Evolutionary conservation across 2,797 vertebrate species (phyloP).

Genomic region (Tiaroga cobitis): DNA sequence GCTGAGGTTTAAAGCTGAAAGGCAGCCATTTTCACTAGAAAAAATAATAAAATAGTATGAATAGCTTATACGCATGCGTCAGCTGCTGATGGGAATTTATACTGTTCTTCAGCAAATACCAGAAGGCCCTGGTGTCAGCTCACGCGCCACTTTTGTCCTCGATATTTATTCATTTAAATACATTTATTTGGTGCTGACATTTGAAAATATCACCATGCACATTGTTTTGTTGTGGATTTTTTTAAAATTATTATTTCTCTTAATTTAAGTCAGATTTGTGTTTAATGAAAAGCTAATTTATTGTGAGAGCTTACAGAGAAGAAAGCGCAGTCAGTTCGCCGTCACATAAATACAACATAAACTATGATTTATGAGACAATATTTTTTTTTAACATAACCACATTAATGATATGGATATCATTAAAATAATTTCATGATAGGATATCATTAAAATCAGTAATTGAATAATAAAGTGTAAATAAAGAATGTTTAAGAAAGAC

Average conservation of each 20-base stretch:
- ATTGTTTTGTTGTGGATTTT: background rate
- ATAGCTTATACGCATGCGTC: conserved; percentile 76
- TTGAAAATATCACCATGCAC: background rate
- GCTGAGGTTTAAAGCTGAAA: conserved; percentile 73
- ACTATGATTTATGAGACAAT: background rate
- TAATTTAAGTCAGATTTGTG: background rate
- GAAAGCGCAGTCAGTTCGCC: background rate
- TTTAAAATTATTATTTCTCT: background rate
- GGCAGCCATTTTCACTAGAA: conserved; percentile 82
- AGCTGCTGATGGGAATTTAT: conserved; percentile 59
- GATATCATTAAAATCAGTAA: background rate
- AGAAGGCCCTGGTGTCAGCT: background rate
- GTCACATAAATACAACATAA: background rate
- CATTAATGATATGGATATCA: background rate
- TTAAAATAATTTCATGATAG: background rate
- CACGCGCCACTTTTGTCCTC: background rate
- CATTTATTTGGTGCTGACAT: background rate
- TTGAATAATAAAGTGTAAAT: background rate
- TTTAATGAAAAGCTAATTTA: background rate
- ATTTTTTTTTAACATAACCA: background rate
- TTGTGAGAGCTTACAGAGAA: background rate
- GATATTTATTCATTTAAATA: background rate
- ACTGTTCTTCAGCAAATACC: conserved; percentile 38
- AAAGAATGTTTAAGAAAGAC: background rate
- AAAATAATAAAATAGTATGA: conserved; percentile 73